These are phyloP conservation scores for Botia almorhae DNA, from an alignment of 2,797 vertebrate species.

Conservation along the genomic window DNA sequence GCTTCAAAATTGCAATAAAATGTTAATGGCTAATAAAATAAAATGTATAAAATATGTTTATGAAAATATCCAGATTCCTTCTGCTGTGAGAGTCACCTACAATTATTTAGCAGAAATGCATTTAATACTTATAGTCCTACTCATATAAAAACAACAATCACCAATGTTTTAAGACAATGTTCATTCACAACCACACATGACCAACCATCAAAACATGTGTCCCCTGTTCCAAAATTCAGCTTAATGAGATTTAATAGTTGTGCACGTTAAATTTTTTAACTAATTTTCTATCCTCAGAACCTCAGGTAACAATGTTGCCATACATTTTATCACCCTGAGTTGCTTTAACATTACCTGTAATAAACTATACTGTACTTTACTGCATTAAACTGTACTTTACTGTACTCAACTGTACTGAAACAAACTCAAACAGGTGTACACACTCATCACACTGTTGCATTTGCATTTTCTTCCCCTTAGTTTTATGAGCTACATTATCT, in stretches of 20 bases:
- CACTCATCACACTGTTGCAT: not conserved
- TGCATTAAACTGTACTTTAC: too few relatives aligned
- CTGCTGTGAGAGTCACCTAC: not conserved
- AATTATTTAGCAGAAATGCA: not conserved
- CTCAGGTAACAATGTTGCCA: not conserved
- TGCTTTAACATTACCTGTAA: not conserved
- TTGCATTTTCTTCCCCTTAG: slow-evolving; percentile 7
- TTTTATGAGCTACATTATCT: slow-evolving; percentile 17
- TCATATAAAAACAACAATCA: not conserved
- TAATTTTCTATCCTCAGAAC: not conserved
- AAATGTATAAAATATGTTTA: slow-evolving; percentile 2
- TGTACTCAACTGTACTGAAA: too few relatives aligned
- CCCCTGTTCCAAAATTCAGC: not conserved
- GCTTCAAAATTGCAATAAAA: slow-evolving; percentile 40
- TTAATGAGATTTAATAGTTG: not conserved
- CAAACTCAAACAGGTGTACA: too few relatives aligned
- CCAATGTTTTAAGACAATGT: not conserved
- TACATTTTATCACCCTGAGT: not conserved
- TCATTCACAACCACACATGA: not conserved
- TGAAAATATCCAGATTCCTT: slow-evolving; percentile 3
- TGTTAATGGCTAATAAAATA: slow-evolving; percentile 43
- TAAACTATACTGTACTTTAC: not conserved
- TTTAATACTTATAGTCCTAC: not conserved
- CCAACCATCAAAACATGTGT: not conserved
- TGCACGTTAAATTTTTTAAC: not conserved